Evolutionary conservation across 2,113 vertebrate species (phyloP), one percentile per base, ranked within the genome.

Genomic region (Oreochromis spilurus): DNA sequence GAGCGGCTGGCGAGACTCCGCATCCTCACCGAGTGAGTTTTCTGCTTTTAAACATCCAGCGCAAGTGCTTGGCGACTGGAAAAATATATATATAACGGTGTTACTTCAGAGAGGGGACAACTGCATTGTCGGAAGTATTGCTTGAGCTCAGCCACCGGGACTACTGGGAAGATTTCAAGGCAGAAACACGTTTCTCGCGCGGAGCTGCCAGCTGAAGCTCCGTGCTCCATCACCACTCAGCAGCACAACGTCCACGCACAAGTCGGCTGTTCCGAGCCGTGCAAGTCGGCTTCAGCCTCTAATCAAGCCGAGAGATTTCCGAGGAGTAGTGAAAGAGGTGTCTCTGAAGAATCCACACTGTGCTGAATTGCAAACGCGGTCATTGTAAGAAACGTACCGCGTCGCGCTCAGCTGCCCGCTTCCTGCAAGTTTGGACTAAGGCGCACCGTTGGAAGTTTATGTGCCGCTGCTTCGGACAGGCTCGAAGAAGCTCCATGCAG

Each of bases 361-460:
- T 81, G 79, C 62, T 70, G 50, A 70, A 82, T 80, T 67, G 24
- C 67, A 81, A 83, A 17, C 72, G 79, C 88, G 50, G 67, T 50
- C 36, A 6, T 54, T 77, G 88, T 19, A 21, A 65, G 55, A 79
- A 45, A 79, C 19, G 21, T 81, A 4, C 26, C 77, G 58, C 80
- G 60, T 48, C 72, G 85, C 82, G 5, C 89, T 43, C 62, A 80
- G 79, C 62, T 52, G 78, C 2, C 86, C 13, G 82, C 82, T 53
- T 75, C 86, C 62, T 77, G 80, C 48, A 93, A 95, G 93, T 95
- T 95, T 93, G 94, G 93, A 93, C 82, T 92, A 87, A 86, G 87
- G 90, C 93, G 91, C 92, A 82, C 84, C 75, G 89, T 88, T 92
- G 93, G 93, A 94, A 95, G 92, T 95, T 95, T 91, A 81, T 57